These are phyloP conservation scores for Actinia tenebrosa DNA, from an alignment of 64 coral and sea anemone species.

Conservation along the genomic window DNA sequence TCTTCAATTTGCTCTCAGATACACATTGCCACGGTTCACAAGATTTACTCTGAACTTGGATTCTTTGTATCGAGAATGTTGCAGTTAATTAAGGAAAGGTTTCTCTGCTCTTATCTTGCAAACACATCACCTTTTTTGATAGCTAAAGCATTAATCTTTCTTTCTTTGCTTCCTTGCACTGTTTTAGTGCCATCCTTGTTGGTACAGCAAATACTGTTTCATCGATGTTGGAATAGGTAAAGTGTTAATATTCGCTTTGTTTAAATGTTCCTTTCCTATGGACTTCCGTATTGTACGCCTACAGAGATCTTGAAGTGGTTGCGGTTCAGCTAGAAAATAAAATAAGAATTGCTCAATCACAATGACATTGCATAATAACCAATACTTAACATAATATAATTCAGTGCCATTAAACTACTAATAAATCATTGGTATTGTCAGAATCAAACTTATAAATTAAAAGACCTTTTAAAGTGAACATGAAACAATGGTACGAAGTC, in stretches of 20 bases:
- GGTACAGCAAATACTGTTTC: slow-evolving; percentile 86
- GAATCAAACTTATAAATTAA: no score
- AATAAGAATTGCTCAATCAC: background rate
- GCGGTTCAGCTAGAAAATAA: slow-evolving; percentile 71
- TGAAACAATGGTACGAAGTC: no score
- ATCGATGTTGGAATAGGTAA: slow-evolving; percentile 74
- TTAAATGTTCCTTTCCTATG: slow-evolving; percentile 80
- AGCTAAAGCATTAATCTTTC: background rate
- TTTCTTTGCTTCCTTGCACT: no score
- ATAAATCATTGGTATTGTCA: no score
- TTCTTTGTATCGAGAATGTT: background rate
- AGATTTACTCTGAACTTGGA: background rate
- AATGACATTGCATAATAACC: background rate
- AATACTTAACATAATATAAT: no score
- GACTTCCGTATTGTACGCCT: slow-evolving; percentile 83
- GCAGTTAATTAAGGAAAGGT: no score
- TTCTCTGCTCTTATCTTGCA: no score
- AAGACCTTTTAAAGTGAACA: no score
- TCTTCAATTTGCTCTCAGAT: no score
- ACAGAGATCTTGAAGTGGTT: slow-evolving; percentile 75
- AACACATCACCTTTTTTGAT: background rate
- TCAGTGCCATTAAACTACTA: no score
- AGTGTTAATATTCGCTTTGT: slow-evolving; percentile 73
- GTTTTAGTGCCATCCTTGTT: slow-evolving; percentile 54
- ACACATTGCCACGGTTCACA: background rate